Percentiles rank a stretch among this genome's conserved stretches.
Conservation (phyloP, 1,140 invertebrate genomes). For the Dendroctonus valens region DNA sequence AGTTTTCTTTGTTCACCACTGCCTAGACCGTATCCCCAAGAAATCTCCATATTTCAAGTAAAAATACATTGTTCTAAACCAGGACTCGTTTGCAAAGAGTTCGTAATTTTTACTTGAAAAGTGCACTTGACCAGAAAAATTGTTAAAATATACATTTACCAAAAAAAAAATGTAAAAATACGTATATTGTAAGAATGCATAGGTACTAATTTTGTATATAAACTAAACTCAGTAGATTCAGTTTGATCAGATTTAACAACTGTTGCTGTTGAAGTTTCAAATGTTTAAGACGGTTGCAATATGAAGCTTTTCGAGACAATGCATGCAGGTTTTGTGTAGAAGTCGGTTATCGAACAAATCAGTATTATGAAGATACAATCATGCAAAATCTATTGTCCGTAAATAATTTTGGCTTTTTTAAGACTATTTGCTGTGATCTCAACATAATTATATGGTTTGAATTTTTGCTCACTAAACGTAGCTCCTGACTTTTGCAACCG, state of each 20-base stretch:
- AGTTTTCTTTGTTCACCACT: too few relatives aligned
- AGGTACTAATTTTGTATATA: not conserved
- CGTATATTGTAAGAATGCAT: not conserved
- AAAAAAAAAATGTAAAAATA: not conserved
- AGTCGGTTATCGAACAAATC: not conserved
- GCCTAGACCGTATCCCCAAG: too few relatives aligned
- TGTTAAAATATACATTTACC: conserved; percentile 1
- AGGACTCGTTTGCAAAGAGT: too few relatives aligned
- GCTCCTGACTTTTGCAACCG: conserved; percentile 20
- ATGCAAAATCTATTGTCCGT: not conserved
- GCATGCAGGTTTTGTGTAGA: not conserved
- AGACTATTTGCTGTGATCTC: conserved; percentile 19
- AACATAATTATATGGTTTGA: conserved; percentile 9
- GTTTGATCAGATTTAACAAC: conserved; percentile 12
- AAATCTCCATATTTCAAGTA: too few relatives aligned
- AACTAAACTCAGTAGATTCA: not conserved
- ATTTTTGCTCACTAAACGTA: conserved; percentile 10
- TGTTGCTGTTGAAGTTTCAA: conserved; percentile 14
- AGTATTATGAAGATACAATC: not conserved
- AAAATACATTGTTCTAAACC: too few relatives aligned
- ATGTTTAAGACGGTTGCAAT: conserved; percentile 29
- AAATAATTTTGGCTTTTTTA: conserved; percentile 4
- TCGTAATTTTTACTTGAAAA: not conserved
- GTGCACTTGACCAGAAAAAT: not conserved
- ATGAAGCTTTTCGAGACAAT: conserved; percentile 1